These are phyloP conservation scores for Notothenia coriiceps DNA, from an alignment of 2,113 vertebrate species.

Conservation along the genomic window DNA sequence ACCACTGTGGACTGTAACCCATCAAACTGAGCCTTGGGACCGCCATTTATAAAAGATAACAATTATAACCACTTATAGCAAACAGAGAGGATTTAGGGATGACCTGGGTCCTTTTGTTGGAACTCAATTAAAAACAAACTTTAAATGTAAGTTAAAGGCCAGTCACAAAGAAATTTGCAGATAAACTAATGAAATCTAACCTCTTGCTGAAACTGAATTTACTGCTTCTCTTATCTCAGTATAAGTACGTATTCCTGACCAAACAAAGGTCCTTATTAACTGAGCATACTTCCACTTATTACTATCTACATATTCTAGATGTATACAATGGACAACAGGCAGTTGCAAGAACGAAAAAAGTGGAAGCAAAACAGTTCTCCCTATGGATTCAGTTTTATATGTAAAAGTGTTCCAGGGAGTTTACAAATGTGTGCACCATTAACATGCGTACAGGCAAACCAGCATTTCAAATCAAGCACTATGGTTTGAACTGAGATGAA, in stretches of 20 bases:
- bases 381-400: conserved; percentile 4
- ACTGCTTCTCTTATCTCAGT: conserved; percentile 27
- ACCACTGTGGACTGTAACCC: conserved; percentile 19
- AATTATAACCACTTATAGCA: conserved; percentile 26
- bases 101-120: background rate
- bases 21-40: conserved; percentile 39
- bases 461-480: conserved; percentile 18
- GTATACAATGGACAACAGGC: background rate
- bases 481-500: conserved; percentile 54
- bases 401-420: background rate
- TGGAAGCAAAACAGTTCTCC: background rate
- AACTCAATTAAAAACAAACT: background rate
- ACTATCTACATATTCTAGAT: background rate
- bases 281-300: background rate
- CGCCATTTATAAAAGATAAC: conserved; percentile 19
- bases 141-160: background rate
- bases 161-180: background rate
- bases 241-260: conserved; percentile 17
- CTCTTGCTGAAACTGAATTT: conserved; percentile 5
- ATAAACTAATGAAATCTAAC: conserved; percentile 5
- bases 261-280: conserved; percentile 15
- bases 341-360: background rate
- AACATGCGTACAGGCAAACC: conserved; percentile 13
- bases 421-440: conserved; percentile 25
- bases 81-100: conserved; percentile 22